phyloP scores from a whole-genome alignment of 2,797 vertebrate genomes.

The Podargus strigoides region DNA sequence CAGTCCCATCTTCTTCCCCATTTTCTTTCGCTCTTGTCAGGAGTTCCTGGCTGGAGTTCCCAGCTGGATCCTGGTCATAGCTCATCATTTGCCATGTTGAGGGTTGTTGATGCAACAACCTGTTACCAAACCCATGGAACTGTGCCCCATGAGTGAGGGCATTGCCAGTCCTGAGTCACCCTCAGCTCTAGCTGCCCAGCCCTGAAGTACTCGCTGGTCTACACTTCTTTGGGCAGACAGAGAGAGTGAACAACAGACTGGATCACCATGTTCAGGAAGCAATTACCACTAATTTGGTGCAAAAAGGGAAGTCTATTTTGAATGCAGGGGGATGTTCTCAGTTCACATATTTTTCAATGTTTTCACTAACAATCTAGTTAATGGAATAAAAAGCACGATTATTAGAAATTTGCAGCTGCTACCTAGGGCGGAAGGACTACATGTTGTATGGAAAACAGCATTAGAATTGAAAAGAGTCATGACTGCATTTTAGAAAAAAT shows the following conservation, averaged over 20 bases:
- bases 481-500: neutral
- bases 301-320: neutral
- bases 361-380: neutral
- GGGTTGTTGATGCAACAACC: neutral
- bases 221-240: neutral
- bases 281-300: neutral
- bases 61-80: neutral
- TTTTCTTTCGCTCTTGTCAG: neutral
- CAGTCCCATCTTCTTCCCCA: rapidly evolving
- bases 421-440: neutral
- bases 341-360: neutral
- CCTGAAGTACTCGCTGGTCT: too few relatives aligned
- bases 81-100: rapidly evolving
- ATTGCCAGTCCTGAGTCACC: neutral
- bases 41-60: neutral
- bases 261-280: neutral
- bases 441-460: neutral
- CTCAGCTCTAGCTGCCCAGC: neutral
- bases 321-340: neutral
- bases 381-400: neutral
- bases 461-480: neutral
- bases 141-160: neutral
- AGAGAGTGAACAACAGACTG: neutral
- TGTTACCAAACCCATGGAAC: neutral
- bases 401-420: neutral